These are phyloP conservation scores for Gymnothorax reevesii DNA, from an alignment of 2,797 vertebrate genomes.

Conservation along the genomic window DNA sequence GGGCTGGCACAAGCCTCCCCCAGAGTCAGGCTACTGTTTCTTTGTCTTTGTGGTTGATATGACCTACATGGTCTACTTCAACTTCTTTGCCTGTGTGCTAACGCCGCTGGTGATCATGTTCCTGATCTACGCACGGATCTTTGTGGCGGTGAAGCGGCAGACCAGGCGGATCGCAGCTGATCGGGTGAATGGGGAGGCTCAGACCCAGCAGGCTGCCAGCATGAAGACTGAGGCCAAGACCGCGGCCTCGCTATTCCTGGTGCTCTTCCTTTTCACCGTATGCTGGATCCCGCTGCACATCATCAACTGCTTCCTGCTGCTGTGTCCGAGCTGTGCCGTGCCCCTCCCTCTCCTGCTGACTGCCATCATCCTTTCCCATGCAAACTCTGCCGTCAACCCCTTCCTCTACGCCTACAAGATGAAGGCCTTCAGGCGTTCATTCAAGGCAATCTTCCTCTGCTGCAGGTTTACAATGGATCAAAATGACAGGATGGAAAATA, in stretches of 20 bases:
- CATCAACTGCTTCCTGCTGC: constrained; percentile 76
- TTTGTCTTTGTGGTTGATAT: constrained; percentile 68
- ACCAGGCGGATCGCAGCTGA: constrained; percentile 58
- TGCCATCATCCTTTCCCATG: constrained; percentile 77
- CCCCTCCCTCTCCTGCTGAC: constrained; percentile 68
- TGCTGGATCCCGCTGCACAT: constrained; percentile 79
- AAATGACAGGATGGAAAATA: constrained; percentile 31
- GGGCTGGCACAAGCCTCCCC: constrained; percentile 74
- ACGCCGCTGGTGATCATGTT: constrained; percentile 72
- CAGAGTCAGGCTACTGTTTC: constrained; percentile 61
- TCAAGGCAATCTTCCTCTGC: constrained; percentile 70
- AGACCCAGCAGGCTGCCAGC: constrained; percentile 45
- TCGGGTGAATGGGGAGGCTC: constrained; percentile 32
- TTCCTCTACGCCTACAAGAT: constrained; percentile 74
- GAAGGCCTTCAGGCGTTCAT: constrained; percentile 71
- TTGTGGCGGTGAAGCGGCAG: constrained; percentile 67
- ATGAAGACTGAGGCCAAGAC: constrained; percentile 69
- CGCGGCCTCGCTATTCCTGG: constrained; percentile 71
- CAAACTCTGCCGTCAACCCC: constrained; percentile 75
- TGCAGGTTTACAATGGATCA: constrained; percentile 44
- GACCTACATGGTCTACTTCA: constrained; percentile 73
- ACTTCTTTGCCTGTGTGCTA: constrained; percentile 67
- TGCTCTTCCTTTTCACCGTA: constrained; percentile 75
- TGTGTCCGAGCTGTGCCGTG: constrained; percentile 64
- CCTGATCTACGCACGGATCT: constrained; percentile 72